These are phyloP conservation scores for Homalodisca vitripennis DNA, from an alignment of 1,140 invertebrate species.

Conservation along the genomic window DNA sequence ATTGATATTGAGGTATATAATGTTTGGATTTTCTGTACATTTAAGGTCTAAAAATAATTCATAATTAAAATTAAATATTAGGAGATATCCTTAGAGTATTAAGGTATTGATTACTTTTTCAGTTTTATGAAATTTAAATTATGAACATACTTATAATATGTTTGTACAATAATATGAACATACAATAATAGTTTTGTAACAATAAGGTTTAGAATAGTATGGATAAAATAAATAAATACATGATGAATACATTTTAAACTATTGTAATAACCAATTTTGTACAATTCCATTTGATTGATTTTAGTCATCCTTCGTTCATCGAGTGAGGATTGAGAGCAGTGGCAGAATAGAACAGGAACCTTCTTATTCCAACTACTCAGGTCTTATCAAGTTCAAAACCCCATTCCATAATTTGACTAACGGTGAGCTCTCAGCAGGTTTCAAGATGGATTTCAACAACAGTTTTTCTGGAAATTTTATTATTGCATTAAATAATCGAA, in stretches of 20 bases:
- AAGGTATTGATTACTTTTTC: too few relatives aligned
- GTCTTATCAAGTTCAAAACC: background rate
- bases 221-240: too few relatives aligned
- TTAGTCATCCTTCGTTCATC: slow-evolving; percentile 18
- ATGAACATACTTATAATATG: too few relatives aligned
- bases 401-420: slow-evolving; percentile 20
- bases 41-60: too few relatives aligned
- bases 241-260: background rate
- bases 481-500: slow-evolving; percentile 64
- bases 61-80: too few relatives aligned
- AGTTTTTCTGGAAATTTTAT: background rate
- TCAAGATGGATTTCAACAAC: slow-evolving; percentile 16
- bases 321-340: background rate
- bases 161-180: too few relatives aligned
- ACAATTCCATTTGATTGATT: background rate
- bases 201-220: too few relatives aligned
- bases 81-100: too few relatives aligned
- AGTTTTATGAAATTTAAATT: too few relatives aligned
- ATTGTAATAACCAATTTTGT: background rate
- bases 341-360: background rate
- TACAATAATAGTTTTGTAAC: too few relatives aligned
- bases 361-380: background rate
- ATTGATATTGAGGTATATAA: slow-evolving; percentile 21
- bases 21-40: too few relatives aligned
- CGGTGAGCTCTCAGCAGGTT: background rate